A percentile compares a stretch with the other conserved stretches of the same genome.
Evolutionary conservation across 35 echinoderm and acorn worm genomes (phyloP).

Genomic region (Lytechinus pictus): DNA sequence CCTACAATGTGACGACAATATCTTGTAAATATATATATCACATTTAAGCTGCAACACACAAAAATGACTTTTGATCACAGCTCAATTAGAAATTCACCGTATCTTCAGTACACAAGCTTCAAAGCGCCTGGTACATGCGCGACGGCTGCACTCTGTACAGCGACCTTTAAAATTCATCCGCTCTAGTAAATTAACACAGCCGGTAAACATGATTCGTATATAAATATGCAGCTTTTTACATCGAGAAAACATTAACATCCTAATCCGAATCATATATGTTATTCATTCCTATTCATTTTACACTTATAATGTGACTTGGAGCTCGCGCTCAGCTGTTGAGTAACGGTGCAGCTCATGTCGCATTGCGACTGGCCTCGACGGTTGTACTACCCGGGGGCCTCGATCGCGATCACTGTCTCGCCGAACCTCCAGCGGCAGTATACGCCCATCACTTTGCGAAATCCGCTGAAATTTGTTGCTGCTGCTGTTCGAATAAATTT

Average conservation of each 20-base stretch:
- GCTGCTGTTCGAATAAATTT: not conserved
- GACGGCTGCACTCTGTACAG: constrained; percentile 1
- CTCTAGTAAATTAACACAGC: constrained; percentile 51
- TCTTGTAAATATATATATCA: not conserved
- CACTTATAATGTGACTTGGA: not conserved
- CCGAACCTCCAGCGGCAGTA: no score
- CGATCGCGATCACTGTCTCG: not conserved
- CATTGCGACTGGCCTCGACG: not conserved
- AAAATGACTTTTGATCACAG: not conserved
- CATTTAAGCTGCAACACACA: not conserved
- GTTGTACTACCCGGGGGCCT: not conserved
- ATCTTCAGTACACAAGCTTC: not conserved
- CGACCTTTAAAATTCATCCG: constrained; percentile 57
- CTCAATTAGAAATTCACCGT: constrained; percentile 37
- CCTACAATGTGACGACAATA: not conserved
- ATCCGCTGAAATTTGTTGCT: not conserved
- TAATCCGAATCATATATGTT: not conserved
- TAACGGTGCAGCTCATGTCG: not conserved
- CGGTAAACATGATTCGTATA: not conserved
- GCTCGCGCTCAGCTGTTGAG: no score
- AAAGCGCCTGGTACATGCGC: not conserved
- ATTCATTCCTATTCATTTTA: not conserved
- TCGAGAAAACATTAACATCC: not conserved
- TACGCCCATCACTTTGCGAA: not conserved
- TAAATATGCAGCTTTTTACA: not conserved